phyloP scores from a whole-genome alignment of 2,888 invertebrate species.

The Anoplius nigerrimus region DNA sequence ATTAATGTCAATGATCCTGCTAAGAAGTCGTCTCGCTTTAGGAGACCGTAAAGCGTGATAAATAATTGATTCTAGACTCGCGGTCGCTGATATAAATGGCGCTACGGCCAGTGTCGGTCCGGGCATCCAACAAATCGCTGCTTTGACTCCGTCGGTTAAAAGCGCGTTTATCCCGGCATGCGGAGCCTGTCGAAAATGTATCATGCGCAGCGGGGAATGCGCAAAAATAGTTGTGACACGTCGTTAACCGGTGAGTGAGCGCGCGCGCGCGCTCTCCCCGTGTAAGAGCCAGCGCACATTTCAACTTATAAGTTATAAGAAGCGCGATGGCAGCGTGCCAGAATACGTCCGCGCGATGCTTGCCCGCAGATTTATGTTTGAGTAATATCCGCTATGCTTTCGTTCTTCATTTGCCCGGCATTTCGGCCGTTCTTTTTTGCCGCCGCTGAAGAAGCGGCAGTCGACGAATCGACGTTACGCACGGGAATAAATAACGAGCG shows the following conservation, averaged over 20 bases:
- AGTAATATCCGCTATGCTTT: conserved; percentile 49
- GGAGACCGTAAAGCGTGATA: too few species aligned
- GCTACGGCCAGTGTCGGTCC: too few species aligned
- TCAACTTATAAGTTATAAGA: conserved; percentile 51
- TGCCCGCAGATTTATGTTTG: conserved; percentile 49
- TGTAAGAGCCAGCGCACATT: conserved; percentile 46
- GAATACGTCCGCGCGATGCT: conserved; percentile 44
- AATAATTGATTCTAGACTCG: too few species aligned
- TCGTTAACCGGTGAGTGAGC: conserved; percentile 57
- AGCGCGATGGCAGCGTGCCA: conserved; percentile 48
- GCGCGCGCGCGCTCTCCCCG: conserved; percentile 36
- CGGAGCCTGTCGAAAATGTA: conserved; percentile 43
- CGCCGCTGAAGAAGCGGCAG: conserved; percentile 6
- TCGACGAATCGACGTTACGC: conserved; percentile 23
- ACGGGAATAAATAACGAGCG: neutral
- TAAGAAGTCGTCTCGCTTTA: too few species aligned
- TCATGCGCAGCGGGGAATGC: conserved; percentile 32
- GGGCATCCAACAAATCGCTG: too few species aligned
- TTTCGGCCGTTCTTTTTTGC: conserved; percentile 32
- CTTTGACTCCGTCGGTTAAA: too few species aligned
- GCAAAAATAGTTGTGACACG: conserved; percentile 57
- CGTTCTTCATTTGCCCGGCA: conserved; percentile 19
- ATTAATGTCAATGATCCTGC: too few species aligned
- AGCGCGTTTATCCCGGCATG: conserved; percentile 2
- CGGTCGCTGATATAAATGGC: too few species aligned